Base-by-base conservation (phyloP, 2,888 invertebrate genomes). In the Pollenia labialis region DNA sequence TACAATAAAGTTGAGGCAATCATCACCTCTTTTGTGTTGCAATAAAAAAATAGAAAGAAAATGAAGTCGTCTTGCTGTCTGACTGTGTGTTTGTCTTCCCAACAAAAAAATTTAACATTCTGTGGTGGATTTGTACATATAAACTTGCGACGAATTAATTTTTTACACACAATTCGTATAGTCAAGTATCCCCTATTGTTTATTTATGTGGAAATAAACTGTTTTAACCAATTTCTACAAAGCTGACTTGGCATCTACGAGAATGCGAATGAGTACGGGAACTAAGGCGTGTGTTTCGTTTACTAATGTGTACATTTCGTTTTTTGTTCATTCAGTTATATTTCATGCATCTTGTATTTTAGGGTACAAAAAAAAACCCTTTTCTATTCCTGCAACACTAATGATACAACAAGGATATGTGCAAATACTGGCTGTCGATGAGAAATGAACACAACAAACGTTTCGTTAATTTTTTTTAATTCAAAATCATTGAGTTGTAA, bases 401-500 rank as follows among this genome's bases (percentile, higher is more conserved):
- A 50, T 50, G 50, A 48, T 48, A 56, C 23, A 56, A 56, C n/a
- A 12, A 64, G 7, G 8, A 64, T 60, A 12, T 48, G 50, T 14
- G 62, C 50, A 8, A 48, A 48, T 12, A 48, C 48, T 10, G 12
- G 7, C 11, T 48, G 48, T 48, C 14, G 50, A 50, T 50, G 50
- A 7, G 50, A 50, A 50, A 14, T 14, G 50, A 50, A 48, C 48
- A 89, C 89, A 90, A 91, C 90, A 92, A 92, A 91, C 91, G 91
- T 91, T 91, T 90, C 90, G 89, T 89, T 90, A 91, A 91, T 91
- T 92, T 91, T 50, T 90, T 89, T 90, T 90, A 91, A 91, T 92
- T 91, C 91, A 90, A 92, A 92, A 91, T 90, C 92, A 92, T 89
- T 92, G 90, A 91, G 90, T 90, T 91, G 92, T 91, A 91, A 91